phyloP scores from a whole-genome alignment of 2,888 invertebrate genomes.

The Limnephilus auricula region DNA sequence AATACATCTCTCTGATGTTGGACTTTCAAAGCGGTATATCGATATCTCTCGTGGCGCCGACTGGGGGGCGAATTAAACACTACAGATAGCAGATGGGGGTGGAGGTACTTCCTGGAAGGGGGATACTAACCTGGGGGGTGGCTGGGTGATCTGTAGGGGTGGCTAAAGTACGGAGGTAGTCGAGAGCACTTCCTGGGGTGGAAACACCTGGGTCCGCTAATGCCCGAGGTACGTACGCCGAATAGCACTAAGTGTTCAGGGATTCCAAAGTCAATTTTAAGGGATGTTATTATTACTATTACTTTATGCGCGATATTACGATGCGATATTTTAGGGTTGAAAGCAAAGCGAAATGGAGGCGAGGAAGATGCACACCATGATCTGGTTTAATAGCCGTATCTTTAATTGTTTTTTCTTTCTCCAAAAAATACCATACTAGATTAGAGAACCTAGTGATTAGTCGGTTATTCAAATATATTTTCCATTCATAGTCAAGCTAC shows the following conservation, averaged over 20 bases:
- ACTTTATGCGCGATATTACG: neutral
- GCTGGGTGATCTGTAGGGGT: neutral
- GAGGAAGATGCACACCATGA: neutral
- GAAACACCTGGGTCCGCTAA: neutral
- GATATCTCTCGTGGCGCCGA: slow-evolving; percentile 38
- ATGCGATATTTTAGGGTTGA: neutral
- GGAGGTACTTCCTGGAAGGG: neutral
- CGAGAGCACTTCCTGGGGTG: neutral
- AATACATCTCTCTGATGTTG: slow-evolving; percentile 25
- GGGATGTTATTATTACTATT: neutral
- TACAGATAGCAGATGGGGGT: neutral
- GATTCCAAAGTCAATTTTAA: slow-evolving; percentile 2
- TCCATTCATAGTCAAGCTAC: too few relatives aligned
- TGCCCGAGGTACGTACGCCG: neutral
- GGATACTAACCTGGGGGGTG: neutral
- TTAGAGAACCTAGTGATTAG: too few relatives aligned
- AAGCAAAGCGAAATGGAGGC: neutral
- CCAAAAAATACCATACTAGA: too few relatives aligned
- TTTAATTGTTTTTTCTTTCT: too few relatives aligned
- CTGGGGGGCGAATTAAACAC: slow-evolving; percentile 35
- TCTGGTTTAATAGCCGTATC: too few relatives aligned
- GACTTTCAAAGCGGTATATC: slow-evolving; percentile 29
- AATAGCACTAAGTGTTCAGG: neutral
- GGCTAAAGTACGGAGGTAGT: neutral
- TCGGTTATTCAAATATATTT: too few relatives aligned